phyloP scores from a whole-genome alignment of 2,797 vertebrate species.

The Fratercula arctica region DNA sequence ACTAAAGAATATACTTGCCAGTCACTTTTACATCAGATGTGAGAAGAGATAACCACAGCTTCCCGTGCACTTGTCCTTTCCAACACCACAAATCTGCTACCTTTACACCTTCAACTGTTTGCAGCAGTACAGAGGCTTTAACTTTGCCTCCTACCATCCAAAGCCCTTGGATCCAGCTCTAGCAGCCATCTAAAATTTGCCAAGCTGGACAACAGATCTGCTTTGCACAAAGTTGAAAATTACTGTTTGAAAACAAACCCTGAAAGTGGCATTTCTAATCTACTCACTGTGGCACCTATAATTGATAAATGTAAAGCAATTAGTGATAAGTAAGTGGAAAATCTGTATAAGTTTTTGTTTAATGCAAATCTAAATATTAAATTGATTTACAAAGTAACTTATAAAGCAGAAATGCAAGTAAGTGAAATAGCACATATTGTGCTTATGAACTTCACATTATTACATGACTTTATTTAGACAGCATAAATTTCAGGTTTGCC shows the following conservation, averaged over 20 bases:
- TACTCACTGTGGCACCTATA: neutral
- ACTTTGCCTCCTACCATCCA: neutral
- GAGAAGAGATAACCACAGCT: neutral
- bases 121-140: neutral
- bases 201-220: neutral
- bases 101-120: neutral
- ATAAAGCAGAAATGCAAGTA: neutral
- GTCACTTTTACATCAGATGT: accelerated
- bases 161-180: neutral
- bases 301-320: neutral
- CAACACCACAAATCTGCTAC: neutral
- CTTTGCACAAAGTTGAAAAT: neutral
- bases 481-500: neutral
- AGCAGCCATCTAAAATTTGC: neutral
- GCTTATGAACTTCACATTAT: neutral
- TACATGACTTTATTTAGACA: neutral
- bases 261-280: neutral
- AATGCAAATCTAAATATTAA: neutral
- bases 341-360: neutral
- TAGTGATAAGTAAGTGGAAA: neutral
- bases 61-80: accelerated
- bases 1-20: neutral
- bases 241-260: neutral
- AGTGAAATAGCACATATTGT: neutral
- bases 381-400: neutral